Conservation (phyloP, 2,113 vertebrate species). For the Labrus mixtus region DNA sequence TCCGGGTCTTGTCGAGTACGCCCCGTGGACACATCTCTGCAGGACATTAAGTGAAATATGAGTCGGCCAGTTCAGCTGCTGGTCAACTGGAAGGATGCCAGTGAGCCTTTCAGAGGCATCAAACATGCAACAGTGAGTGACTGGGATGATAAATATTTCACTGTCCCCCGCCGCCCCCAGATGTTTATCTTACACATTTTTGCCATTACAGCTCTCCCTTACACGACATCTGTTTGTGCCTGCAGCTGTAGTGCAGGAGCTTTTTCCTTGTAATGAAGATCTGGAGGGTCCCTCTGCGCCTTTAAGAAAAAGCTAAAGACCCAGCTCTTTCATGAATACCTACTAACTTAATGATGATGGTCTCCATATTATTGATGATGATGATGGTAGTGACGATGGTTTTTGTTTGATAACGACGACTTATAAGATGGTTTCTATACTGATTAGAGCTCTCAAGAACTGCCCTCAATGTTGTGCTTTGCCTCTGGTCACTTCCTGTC, state of each 20-base stretch:
- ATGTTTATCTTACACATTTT: slow-evolving; percentile 58
- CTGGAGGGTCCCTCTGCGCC: too few species aligned
- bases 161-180: background rate
- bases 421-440: too few species aligned
- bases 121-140: slow-evolving; percentile 52
- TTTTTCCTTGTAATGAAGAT: slow-evolving; percentile 3
- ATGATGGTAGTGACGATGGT: too few species aligned
- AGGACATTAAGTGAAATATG: slow-evolving; percentile 65
- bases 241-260: slow-evolving; percentile 29
- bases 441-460: too few species aligned
- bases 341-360: too few species aligned
- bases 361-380: too few species aligned
- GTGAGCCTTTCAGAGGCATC: slow-evolving; percentile 64
- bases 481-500: too few species aligned
- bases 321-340: too few species aligned
- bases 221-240: slow-evolving; percentile 38
- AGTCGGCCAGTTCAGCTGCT: slow-evolving; percentile 38
- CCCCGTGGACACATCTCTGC: slow-evolving; percentile 45
- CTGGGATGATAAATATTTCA: slow-evolving; percentile 70
- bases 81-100: slow-evolving; percentile 48
- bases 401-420: too few species aligned
- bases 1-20: slow-evolving; percentile 48
- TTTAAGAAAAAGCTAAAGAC: too few species aligned
- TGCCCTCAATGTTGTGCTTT: too few species aligned
- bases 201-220: slow-evolving; percentile 34